These are phyloP conservation scores for Glyptemys insculpta DNA, from an alignment of 2,797 vertebrate species.

Conservation along the genomic window DNA sequence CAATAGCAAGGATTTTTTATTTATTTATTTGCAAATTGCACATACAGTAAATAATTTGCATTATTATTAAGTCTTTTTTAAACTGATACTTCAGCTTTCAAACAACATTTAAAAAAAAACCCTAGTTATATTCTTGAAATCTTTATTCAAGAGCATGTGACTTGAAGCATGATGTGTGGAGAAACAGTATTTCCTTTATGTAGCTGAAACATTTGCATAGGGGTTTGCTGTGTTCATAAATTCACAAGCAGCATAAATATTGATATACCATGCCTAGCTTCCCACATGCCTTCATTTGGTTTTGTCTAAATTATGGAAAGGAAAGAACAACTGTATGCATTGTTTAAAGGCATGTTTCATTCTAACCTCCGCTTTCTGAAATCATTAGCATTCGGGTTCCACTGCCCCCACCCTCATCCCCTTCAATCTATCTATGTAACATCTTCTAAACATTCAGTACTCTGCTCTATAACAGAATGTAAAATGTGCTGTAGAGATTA, in stretches of 20 bases:
- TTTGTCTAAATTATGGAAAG: constrained; percentile 52
- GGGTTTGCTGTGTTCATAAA: constrained; percentile 33
- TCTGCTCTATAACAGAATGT: constrained; percentile 12
- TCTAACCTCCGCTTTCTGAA: constrained; percentile 54
- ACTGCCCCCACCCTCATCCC: neutral
- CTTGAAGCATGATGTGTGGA: constrained; percentile 10
- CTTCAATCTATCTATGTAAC: neutral
- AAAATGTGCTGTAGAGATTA: neutral
- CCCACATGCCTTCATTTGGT: constrained; percentile 45
- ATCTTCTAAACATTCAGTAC: constrained; percentile 22
- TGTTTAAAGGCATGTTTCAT: constrained; percentile 42
- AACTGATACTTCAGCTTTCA: constrained; percentile 31
- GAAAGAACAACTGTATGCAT: constrained; percentile 27
- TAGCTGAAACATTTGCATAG: constrained; percentile 45
- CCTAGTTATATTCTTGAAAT: neutral
- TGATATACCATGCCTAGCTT: constrained; percentile 50
- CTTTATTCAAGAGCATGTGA: constrained; percentile 21
- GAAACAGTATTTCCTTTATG: constrained; percentile 15
- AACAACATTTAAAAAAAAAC: constrained; percentile 58
- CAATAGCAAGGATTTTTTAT: constrained; percentile 60
- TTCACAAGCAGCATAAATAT: constrained; percentile 54
- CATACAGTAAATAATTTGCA: constrained; percentile 70
- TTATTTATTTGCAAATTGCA: constrained; percentile 51
- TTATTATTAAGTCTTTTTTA: constrained; percentile 41
- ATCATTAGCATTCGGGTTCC: constrained; percentile 23